Evolutionary conservation across 1,140 invertebrate genomes (phyloP), one percentile per base, ranked within the genome.

Genomic region (Sitobion miscanthi): DNA sequence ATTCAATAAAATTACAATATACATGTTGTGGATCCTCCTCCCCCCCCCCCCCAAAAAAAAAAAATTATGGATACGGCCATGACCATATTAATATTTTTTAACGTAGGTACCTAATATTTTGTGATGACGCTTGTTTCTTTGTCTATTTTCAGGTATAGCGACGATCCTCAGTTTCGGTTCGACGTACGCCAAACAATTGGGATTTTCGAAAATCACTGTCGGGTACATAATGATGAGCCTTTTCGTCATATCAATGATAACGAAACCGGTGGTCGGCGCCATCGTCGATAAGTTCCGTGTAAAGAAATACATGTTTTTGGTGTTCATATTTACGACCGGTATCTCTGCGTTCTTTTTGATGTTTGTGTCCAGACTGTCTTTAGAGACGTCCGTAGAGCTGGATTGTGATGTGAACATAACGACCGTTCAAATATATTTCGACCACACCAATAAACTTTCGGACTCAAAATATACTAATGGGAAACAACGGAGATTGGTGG

Each of bases 111-210:
- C 42, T 69, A 69, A 69, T 38, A 17, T 35, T 17, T 82, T 42
- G 21, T 23, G 17, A n/a, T 85, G 42, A 85, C 11, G 9, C n/a
- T 5, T 7, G 3, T 11, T 3, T 35, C 17, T 17, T 52, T 5
- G 4, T 54, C 7, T 87, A 23, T 52, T 94, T 93, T 47, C 85
- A 99, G 98, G 97, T 77, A 97, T 97, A 82, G 97, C 97, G 90
- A 97, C 97, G 57, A 95, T 98, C 83, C 96, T 98, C 49, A 97
- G 97, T 89, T 98, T 98, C 95, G 95, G 98, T 94, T 97, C 97
- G 49, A 97, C 97, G 5, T 97, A 98, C 95, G 98, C 97, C 20
- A 96, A 96, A 93, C 97, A 98, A 95, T 95, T 98, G 91, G 98
- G 98, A 88, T 98, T 98, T 94, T 97, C 97, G 54, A 96, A 97